Conservation (phyloP, 1,140 invertebrate species). For the Diploscapter pachys region DNA sequence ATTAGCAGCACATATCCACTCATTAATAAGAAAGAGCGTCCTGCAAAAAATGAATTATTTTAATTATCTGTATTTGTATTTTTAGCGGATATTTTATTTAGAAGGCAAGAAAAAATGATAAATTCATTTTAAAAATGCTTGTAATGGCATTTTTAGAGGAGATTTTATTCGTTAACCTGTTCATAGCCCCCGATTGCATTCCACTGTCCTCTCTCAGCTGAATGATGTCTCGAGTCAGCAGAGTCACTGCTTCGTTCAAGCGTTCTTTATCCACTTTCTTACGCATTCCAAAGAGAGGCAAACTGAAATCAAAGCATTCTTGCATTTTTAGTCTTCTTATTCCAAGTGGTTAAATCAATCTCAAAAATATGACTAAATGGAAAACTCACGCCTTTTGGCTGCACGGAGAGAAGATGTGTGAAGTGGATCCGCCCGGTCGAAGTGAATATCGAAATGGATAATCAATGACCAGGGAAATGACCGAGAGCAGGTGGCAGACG, state of each 20-base stretch:
- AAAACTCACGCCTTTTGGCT: constrained; percentile 25
- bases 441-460: constrained; percentile 35
- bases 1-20: constrained; percentile 6
- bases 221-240: constrained; percentile 27
- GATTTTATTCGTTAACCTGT: constrained; percentile 16
- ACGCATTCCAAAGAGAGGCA: background rate
- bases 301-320: background rate
- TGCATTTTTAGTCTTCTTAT: no score
- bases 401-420: constrained; percentile 19
- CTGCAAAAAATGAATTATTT: background rate
- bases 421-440: constrained; percentile 34
- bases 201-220: constrained; percentile 46
- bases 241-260: constrained; percentile 2
- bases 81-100: background rate
- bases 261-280: constrained; percentile 8
- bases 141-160: background rate
- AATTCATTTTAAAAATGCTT: constrained; percentile 15
- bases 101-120: background rate
- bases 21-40: constrained; percentile 8
- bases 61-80: no score
- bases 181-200: constrained; percentile 26
- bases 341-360: background rate
- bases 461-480: constrained; percentile 31
- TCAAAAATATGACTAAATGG: constrained; percentile 16
- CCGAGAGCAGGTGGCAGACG: constrained; percentile 39